Evolutionary conservation across 2,888 invertebrate species (phyloP).

Genomic region (Mesochorus sp.): DNA sequence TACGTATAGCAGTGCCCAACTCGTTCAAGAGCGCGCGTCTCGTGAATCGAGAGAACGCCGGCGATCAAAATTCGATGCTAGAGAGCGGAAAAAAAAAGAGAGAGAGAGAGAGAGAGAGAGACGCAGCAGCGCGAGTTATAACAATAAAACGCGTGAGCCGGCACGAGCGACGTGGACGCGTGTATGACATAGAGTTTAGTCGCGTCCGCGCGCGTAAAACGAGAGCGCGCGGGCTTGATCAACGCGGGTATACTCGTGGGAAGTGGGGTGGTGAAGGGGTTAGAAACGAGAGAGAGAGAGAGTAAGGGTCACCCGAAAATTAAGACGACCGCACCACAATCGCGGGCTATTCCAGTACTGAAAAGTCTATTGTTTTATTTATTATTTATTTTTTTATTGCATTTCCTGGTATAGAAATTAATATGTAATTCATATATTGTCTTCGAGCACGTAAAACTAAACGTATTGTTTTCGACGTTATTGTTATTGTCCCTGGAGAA

Average conservation of each 20-base stretch:
- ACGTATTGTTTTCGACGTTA: constrained; percentile 4
- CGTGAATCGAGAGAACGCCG: constrained; percentile 57
- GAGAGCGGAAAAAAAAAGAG: not conserved
- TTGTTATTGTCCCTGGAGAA: not conserved
- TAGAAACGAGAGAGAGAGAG: not conserved
- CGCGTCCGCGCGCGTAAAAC: constrained; percentile 43
- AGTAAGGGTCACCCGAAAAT: constrained; percentile 18
- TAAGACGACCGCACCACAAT: constrained; percentile 9
- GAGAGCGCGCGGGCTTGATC: constrained; percentile 44
- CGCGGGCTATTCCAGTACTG: not conserved
- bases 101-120: constrained; percentile 4
- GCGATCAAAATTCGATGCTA: constrained; percentile 13
- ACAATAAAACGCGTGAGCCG: constrained; percentile 37
- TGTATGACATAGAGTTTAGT: constrained; percentile 28
- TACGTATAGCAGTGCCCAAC: not conserved
- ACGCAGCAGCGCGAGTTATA: constrained; percentile 31
- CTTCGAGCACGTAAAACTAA: not conserved
- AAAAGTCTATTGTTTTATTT: constrained; percentile 4
- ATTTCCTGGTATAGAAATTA: not conserved
- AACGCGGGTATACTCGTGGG: constrained; percentile 4
- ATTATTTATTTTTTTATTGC: constrained; percentile 3
- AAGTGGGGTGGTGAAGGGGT: not conserved
- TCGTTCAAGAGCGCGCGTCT: constrained; percentile 16
- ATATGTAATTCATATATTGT: not conserved
- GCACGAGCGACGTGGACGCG: constrained; percentile 31